Evolutionary conservation across 2,797 vertebrate genomes (phyloP).

Genomic region (Macroramphosus scolopax): DNA sequence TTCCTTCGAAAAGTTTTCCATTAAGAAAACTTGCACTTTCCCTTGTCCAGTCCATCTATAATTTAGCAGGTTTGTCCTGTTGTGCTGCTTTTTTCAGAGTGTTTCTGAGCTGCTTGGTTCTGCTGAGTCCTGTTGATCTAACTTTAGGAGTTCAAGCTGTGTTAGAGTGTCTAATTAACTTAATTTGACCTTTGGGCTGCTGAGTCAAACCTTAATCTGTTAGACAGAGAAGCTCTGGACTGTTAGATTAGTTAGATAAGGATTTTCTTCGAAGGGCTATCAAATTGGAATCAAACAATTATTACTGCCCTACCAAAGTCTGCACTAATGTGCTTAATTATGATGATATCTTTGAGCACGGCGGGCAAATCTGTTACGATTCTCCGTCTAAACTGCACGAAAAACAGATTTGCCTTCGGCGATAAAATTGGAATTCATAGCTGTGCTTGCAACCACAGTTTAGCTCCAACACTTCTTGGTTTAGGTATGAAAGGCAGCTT

Average conservation of each 20-base stretch:
- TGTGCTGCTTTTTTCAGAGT: constrained; percentile 19
- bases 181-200: constrained; percentile 30
- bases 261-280: neutral
- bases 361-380: neutral
- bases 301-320: neutral
- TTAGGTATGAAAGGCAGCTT: too few species aligned
- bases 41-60: constrained; percentile 51
- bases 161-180: constrained; percentile 32
- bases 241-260: too few species aligned
- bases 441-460: too few species aligned
- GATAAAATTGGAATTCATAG: too few species aligned
- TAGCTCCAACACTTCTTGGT: too few species aligned
- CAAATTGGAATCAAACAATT: neutral
- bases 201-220: constrained; percentile 9
- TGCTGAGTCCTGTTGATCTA: constrained; percentile 26
- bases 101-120: constrained; percentile 4
- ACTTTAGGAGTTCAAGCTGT: constrained; percentile 30
- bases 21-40: constrained; percentile 42
- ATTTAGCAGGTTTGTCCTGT: constrained; percentile 46
- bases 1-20: constrained; percentile 48
- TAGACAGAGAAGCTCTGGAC: neutral
- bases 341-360: too few species aligned
- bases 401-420: too few species aligned
- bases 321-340: neutral
- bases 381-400: too few species aligned